phyloP scores from a whole-genome alignment of 1,140 invertebrate species.

The Octopus sinensis region DNA sequence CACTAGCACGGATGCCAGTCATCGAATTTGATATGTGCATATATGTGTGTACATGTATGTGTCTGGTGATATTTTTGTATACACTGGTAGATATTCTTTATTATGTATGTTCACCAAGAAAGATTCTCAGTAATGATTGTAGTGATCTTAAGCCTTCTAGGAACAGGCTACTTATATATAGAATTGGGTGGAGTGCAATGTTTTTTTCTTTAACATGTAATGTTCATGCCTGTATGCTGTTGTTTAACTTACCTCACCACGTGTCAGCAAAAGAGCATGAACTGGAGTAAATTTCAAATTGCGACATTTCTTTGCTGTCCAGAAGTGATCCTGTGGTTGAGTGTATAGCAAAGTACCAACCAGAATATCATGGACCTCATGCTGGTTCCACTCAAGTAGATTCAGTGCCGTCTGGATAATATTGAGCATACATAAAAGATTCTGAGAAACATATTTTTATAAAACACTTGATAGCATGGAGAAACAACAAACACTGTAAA shows the following conservation, averaged over 20 bases:
- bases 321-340: constrained; percentile 80
- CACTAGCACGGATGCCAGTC: too few species aligned
- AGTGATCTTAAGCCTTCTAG: background rate
- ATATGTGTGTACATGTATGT: too few species aligned
- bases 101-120: too few species aligned
- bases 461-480: too few species aligned
- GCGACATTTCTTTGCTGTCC: constrained; percentile 71
- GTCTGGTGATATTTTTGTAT: too few species aligned
- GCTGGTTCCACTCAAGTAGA: constrained; percentile 82
- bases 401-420: constrained; percentile 77
- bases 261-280: constrained; percentile 80
- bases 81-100: too few species aligned
- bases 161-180: background rate
- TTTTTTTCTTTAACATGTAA: background rate
- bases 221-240: too few species aligned
- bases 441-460: too few species aligned
- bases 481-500: too few species aligned
- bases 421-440: constrained; percentile 2
- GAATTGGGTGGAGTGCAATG: background rate
- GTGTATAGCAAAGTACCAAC: constrained; percentile 82
- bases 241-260: constrained; percentile 45
- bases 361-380: constrained; percentile 82
- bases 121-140: too few species aligned
- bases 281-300: constrained; percentile 83
- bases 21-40: too few species aligned